Evolutionary conservation across 2,113 vertebrate genomes (phyloP), one percentile per base, ranked within the genome.

Genomic region (Rousettus leschenaultii): DNA sequence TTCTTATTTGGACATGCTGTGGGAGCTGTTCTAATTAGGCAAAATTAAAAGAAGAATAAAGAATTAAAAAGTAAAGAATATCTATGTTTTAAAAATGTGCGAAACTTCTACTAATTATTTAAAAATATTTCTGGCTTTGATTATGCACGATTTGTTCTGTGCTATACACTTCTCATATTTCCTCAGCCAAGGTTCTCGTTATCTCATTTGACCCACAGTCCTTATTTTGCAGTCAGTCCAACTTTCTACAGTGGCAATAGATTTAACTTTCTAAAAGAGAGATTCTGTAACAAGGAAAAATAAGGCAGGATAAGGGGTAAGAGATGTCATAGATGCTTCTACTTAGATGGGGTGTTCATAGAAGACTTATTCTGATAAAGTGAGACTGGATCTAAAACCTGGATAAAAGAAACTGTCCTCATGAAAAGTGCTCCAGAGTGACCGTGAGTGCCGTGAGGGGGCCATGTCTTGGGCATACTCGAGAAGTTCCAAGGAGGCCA

Each of bases 41-140:
- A 95, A 85, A 96, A 85, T 28, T 86, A 43, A 83, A 84, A 66
- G 16, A 89, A 38, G 21, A 94, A 90, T 33, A 15, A 92, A 88
- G 51, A 92, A 86, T n/a, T 4, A 75, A 78, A 78, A 71, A 48
- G 30, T 38, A 55, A 83, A 33, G 15, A 59, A 59, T 15, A 51
- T 16, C 15, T 51, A 15, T 51, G 51, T 10, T 51, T 51, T 51
- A 51, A 51, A 51, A 51, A 16, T 48, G 53, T 26, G 13, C 28
- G 70, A 65, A 85, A 77, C 12, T 73, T 65, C 13, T 57, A 38
- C n/a, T 82, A 73, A 70, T 89, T 70, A 86, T 61, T 94, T 82
- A 3, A 30, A 95, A 78, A 19, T 75, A 87, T 63, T 51, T 75
- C 73, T 71, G 30, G 19, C 59, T 40, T 79, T 7, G 66, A 86